Base-by-base conservation (phyloP, 2,888 invertebrate species). In the Amphipyra tragopoginis region DNA sequence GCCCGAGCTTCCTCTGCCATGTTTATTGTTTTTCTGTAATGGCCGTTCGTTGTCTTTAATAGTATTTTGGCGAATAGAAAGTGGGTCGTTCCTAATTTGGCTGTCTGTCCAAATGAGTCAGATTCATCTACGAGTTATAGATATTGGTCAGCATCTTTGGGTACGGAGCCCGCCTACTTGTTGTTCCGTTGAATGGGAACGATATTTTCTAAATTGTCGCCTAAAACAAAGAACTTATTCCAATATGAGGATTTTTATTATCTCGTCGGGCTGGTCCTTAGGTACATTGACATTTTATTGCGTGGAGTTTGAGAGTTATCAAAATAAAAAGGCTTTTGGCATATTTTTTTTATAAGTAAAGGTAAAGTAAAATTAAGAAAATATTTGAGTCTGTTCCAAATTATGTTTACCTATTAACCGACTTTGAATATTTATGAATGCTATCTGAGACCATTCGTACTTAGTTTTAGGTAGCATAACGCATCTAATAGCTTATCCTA, bases 21-120 rank as follows among this genome's bases (percentile, higher is more conserved):
- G 43, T 54, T 62, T 62, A 64, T 63, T 66, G 74, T 77, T 77
- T 72, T 53, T 63, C 29, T 47, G n/a, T 65, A 66, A 79, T 65
- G 44, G 55, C 56, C 50, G 44, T 49, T 54, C 34, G 15, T 15
- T 40, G 60, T 48, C 34, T 51, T 42, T 47, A 57, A 61, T 55
- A 43, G 53, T 53, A 57, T 67, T 79, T 68, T 61, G 45, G 58
- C 29, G 21, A 51, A 48, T 64, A 49, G 80, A 77, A 77, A 77
- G 75, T 51, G 47, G 65, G 60, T 40, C 64, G 39, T 21, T 40
- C 45, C 72, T 58, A 70, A 75, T 59, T 72, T 65, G 58, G 73
- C 29, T 44, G 45, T 26, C 36, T 33, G 26, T 13, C 36, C 40
- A 50, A 60, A 74, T 55, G 57, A 61, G 11, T 59, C 61, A 52